Evolutionary conservation across 2,888 invertebrate species (phyloP), one percentile per base, ranked within the genome.

Genomic region (Galeopsomyia nigrocyanea): DNA sequence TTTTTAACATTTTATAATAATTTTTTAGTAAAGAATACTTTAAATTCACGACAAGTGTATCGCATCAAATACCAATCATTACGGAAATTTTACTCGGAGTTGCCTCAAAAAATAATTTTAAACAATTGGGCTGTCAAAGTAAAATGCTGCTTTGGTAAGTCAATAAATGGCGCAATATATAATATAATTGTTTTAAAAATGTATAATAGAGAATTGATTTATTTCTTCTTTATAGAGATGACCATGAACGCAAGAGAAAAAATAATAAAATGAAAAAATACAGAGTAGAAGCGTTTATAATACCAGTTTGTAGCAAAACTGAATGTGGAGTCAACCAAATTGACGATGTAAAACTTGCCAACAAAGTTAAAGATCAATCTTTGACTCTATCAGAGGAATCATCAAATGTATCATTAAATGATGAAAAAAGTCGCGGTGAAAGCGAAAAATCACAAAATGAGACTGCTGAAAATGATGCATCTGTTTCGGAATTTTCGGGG

Each of bases 231-330:
- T 61, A 26, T 5, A 26, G 26, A n/a, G n/a, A n/a, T n/a, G n/a
- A n/a, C n/a, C 26, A 26, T 26, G 26, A 26, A 26, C 5, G 5
- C 5, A 26, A 26, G 5, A 26, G 3, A 26, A 26, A 26, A 3
- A 26, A 26, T 26, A 21, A 75, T 73, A 75, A 79, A 62, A 68
- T 75, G 47, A 71, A 71, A 51, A 80, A 77, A 61, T 85, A 81
- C 58, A 77, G 78, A 68, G 81, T 81, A 0, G 83, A 85, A 72
- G 79, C 82, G 26, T 84, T 81, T 49, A 82, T 83, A 69, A 76
- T 82, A 55, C 84, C 83, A 0, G 74, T 69, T 3, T 61, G 74
- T 3, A 77, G 73, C 57, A 69, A 64, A 17, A 67, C 60, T 10
- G 50, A 64, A 26, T 58, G 60, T n/a, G 65, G 76, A 51, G 31